Percentiles rank a stretch among this genome's conserved stretches.
phyloP scores from a whole-genome alignment of 2,888 invertebrate species.

The Papilio elwesi region DNA sequence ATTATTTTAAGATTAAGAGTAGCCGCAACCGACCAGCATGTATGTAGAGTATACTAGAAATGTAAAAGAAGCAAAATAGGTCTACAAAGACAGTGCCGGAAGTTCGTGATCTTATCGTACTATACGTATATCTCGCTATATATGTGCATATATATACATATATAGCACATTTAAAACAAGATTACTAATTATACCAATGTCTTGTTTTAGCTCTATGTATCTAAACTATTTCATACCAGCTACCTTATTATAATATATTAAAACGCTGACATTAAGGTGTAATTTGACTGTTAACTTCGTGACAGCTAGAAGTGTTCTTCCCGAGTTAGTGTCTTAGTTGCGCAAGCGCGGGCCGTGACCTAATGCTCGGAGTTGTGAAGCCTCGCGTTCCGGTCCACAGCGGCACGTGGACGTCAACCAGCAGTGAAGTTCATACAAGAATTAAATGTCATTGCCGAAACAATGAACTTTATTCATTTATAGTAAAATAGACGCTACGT shows the following conservation, averaged over 20 bases:
- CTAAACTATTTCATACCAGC: too few relatives aligned
- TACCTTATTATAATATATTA: not conserved
- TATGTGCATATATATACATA: too few relatives aligned
- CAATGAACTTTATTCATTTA: not conserved
- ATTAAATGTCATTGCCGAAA: not conserved
- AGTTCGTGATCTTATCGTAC: too few relatives aligned
- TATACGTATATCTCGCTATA: too few relatives aligned
- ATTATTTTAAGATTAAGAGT: too few relatives aligned
- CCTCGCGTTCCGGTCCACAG: constrained; percentile 68
- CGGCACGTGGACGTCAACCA: constrained; percentile 67
- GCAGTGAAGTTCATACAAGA: constrained; percentile 6
- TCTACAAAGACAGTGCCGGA: too few relatives aligned
- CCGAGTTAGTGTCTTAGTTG: constrained; percentile 49
- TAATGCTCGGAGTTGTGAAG: constrained; percentile 48
- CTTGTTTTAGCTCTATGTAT: not conserved
- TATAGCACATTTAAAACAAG: too few relatives aligned
- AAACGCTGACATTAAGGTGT: constrained; percentile 8
- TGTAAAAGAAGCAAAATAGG: too few relatives aligned
- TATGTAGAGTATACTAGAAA: too few relatives aligned
- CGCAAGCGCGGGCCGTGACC: constrained; percentile 59
- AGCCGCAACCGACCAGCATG: too few relatives aligned
- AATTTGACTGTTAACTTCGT: constrained; percentile 23
- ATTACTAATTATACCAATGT: too few relatives aligned
- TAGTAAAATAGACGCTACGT: not conserved
- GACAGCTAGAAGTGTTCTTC: constrained; percentile 39